These are phyloP conservation scores for Kryptolebias ocellatus DNA, from an alignment of 2,797 vertebrate genomes.

Conservation along the genomic window DNA sequence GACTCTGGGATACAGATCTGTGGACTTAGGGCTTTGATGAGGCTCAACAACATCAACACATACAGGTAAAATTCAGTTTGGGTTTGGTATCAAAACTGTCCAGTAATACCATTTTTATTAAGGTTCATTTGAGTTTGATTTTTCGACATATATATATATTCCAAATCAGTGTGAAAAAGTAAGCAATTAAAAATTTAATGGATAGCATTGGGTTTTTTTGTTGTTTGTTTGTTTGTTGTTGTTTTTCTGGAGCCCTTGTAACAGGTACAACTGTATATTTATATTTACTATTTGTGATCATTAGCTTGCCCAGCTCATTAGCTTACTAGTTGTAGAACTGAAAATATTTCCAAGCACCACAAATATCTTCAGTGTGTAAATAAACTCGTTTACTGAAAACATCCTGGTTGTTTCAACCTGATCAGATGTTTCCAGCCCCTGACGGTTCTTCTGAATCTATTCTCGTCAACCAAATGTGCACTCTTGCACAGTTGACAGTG, in stretches of 20 bases:
- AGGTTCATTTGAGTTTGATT: background rate
- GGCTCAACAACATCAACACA: slow-evolving; percentile 79
- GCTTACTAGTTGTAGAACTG: background rate
- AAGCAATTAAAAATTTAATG: background rate
- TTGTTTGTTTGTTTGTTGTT: no score
- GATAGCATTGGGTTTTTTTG: background rate
- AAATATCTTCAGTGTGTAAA: background rate
- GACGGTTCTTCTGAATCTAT: no score
- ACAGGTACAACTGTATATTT: background rate
- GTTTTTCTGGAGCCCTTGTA: no score
- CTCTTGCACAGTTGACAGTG: no score
- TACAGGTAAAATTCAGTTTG: slow-evolving; percentile 84
- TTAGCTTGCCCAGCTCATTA: background rate
- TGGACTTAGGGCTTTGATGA: slow-evolving; percentile 84
- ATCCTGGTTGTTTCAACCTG: background rate
- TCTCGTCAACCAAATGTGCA: background rate
- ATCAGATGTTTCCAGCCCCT: slow-evolving; percentile 1
- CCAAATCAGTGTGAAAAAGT: background rate
- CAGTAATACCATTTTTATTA: background rate
- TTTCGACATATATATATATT: background rate
- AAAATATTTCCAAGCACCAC: background rate
- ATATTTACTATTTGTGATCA: no score
- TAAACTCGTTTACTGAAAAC: background rate
- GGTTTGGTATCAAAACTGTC: background rate
- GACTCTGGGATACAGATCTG: slow-evolving; percentile 81